Evolutionary conservation across 2,888 invertebrate species (phyloP), one percentile per base, ranked within the genome.

Genomic region (Metopia argyrocephala): DNA sequence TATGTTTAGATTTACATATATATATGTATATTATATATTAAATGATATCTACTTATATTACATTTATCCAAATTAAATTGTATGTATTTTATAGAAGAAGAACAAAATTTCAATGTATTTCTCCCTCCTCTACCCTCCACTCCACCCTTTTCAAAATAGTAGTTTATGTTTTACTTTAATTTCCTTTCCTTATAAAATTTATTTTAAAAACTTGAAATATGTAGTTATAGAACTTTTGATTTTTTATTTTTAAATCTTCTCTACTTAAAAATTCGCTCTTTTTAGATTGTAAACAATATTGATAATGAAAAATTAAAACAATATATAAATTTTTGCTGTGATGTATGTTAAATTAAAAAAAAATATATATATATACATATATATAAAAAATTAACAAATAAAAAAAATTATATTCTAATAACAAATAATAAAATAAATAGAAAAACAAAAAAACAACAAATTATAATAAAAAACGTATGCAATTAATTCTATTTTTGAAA

Each of bases 281-380:
- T 69, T 73, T 68, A 73, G 76, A 54, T 25, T 27, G 48, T 80
- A 78, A 73, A 62, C 25, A 54, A 46, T 50, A 78, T 80, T 78
- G 82, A 76, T 74, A 83, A 79, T 70, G 81, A 46, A 78, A 69
- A 84, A 83, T 85, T 78, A 80, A 48, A 71, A 70, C 83, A 85
- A 86, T 85, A 87, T 86, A 87, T 86, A 89, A 88, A 90, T 85
- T 89, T 89, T 88, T 90, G 89, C 90, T 89, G 89, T 89, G 89
- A 89, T 90, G 89, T 90, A 89, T 88, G 89, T 89, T 89, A 87
- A 88, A 89, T 86, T 87, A 85, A 88, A 85, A 86, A 82, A 79
- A 83, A 75, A 70, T 46, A 69, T 84, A 82, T 57, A 78, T 76
- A 78, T 84, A 83, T 82, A 56, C 56, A 68, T 83, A 85, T 82